A percentile compares a stretch with the other conserved stretches of the same genome.
These are phyloP conservation scores for Brachionus asplanchnoidis DNA, from an alignment of 1,140 invertebrate species.

Conservation along the genomic window DNA sequence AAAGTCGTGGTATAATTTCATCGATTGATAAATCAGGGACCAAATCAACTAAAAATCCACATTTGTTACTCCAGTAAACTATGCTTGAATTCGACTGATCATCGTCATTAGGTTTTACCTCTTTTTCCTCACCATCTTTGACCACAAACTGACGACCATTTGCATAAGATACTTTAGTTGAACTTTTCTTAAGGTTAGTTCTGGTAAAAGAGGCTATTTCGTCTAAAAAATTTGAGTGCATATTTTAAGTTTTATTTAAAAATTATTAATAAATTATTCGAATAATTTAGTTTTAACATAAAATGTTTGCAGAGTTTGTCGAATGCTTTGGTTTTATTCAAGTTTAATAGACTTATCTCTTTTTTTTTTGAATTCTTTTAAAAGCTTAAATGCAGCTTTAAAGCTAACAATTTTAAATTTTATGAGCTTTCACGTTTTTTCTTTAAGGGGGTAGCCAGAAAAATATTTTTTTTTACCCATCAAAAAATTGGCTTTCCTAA, in stretches of 20 bases:
- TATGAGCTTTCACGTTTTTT: too few relatives aligned
- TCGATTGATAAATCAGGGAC: neutral
- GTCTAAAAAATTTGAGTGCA: neutral
- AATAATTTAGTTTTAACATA: neutral
- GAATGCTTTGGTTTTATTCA: too few relatives aligned
- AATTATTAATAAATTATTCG: neutral
- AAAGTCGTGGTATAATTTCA: neutral
- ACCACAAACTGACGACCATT: neutral
- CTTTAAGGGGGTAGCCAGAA: too few relatives aligned
- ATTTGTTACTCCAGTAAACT: conserved; percentile 27
- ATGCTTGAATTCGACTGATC: neutral
- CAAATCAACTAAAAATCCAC: conserved; percentile 7
- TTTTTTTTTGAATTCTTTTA: too few relatives aligned
- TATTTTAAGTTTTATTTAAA: neutral
- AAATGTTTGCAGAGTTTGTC: neutral
- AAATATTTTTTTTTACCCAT: too few relatives aligned
- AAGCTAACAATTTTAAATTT: too few relatives aligned
- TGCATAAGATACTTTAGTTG: neutral
- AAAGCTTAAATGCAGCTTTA: too few relatives aligned
- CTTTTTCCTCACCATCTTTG: neutral
- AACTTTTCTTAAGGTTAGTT: neutral
- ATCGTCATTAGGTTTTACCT: neutral
- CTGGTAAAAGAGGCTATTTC: neutral
- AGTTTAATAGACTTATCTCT: too few relatives aligned
- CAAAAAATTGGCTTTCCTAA: too few relatives aligned